Conservation (phyloP, 2,113 vertebrate genomes). For the Pterocles orientalis region DNA sequence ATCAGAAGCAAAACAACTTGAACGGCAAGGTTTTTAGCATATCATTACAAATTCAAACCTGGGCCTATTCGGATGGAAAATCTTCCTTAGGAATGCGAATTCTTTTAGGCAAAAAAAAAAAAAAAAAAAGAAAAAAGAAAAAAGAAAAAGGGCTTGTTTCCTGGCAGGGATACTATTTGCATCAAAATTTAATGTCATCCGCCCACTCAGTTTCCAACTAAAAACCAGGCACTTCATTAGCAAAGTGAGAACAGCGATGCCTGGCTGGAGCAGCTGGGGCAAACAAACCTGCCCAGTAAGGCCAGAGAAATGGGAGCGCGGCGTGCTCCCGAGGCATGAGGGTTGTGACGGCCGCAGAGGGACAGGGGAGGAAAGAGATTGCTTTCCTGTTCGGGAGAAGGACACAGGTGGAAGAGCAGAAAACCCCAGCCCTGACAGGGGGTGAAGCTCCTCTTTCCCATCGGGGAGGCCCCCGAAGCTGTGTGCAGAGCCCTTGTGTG, state of each 20-base stretch:
- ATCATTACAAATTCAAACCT: constrained; percentile 15
- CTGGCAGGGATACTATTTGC: constrained; percentile 38
- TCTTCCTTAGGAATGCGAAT: constrained; percentile 4
- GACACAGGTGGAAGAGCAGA: background rate
- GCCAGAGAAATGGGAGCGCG: background rate
- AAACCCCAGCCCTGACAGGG: accelerated
- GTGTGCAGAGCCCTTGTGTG: accelerated
- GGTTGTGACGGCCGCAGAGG: accelerated
- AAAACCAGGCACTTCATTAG: background rate
- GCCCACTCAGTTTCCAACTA: constrained; percentile 17
- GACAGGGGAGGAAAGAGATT: accelerated
- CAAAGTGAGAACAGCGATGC: background rate
- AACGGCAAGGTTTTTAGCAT: constrained; percentile 44
- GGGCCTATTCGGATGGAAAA: constrained; percentile 35
- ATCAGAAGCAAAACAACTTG: constrained; percentile 26
- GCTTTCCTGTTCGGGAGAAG: background rate
- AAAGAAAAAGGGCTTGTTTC: background rate
- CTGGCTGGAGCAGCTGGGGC: background rate
- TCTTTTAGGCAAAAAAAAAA: constrained; percentile 58
- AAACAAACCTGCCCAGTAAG: background rate
- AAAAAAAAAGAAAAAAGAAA: too few relatives aligned
- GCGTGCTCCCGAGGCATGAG: accelerated
- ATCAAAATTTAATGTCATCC: constrained; percentile 37
- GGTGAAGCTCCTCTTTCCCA: background rate
- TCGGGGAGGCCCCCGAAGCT: background rate